Conservation (phyloP, 2,797 vertebrate genomes). For the Chrysocyon brachyurus region DNA sequence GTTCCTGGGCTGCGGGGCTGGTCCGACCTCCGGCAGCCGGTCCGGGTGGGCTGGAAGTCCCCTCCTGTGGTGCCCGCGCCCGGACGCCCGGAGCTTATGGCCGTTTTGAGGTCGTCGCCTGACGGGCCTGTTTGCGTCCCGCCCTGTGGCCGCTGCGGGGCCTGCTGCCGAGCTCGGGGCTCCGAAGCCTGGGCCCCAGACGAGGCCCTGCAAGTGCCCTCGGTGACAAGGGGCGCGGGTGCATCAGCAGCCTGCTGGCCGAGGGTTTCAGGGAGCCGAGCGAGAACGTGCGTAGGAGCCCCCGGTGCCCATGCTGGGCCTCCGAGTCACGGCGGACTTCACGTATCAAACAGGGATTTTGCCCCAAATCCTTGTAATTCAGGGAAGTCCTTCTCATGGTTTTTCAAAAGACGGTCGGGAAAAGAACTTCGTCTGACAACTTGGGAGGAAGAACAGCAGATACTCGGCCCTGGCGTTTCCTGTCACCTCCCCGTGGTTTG, state of each 20-base stretch:
- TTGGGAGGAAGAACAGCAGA: not conserved
- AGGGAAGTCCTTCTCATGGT: not conserved
- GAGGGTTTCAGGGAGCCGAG: too few species aligned
- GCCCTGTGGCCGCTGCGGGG: not conserved
- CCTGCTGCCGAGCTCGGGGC: not conserved
- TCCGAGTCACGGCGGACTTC: accelerated
- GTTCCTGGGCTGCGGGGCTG: too few species aligned
- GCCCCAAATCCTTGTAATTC: not conserved
- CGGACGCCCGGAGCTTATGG: not conserved
- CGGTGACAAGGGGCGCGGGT: too few species aligned
- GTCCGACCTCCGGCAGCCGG: too few species aligned
- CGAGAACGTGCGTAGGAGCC: accelerated
- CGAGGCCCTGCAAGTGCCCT: not conserved
- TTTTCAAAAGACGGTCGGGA: not conserved
- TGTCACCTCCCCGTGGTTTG: not conserved
- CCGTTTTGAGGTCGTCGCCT: not conserved
- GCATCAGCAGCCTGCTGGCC: too few species aligned
- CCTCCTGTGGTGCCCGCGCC: not conserved
- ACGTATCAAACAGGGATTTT: not conserved
- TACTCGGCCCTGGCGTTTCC: too few species aligned
- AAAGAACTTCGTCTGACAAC: not conserved
- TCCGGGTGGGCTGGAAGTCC: too few species aligned
- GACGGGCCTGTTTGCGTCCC: accelerated
- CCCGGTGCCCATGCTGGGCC: too few species aligned
- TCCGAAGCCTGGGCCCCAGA: not conserved